Base-by-base conservation (phyloP, 2,113 vertebrate species). In the Nerophis lumbriciformis region DNA sequence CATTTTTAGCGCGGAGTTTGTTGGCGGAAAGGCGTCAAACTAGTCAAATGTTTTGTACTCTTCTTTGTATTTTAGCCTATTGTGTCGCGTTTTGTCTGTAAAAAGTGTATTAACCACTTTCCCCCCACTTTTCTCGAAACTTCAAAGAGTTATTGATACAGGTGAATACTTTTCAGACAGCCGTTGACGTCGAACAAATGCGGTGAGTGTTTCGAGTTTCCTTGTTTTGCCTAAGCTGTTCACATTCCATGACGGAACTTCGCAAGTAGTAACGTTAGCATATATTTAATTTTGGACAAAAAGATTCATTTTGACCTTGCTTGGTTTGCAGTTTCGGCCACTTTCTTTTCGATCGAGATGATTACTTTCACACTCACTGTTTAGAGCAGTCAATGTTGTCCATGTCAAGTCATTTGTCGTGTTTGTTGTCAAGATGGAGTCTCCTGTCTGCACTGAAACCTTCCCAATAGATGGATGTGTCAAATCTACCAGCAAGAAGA, bases 1-100 rank as follows among this genome's bases (percentile, higher is more conserved):
- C 82, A 87, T 42, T 81, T 86, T 88, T 62, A 81, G 86, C 87
- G 88, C 76, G 85, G 39, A 85, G 79, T 88, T 87, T 83, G 85
- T 77, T 79, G 68, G 84, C 80, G 68, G 82, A 86, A 79, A 75
- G 69, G 36, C 37, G 36, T 36, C 16, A 2, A 19, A 0, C 45
- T 28, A 15, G 44, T 36, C 28, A 61, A 61, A n/a, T 28, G 28
- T 28, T 28, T 28, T 28, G 28, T 35, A 5, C 10, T 11, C 59
- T 47, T 11, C 59, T 47, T 4, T 58, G 16, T 45, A n/a, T 42
- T 45, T 45, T 59, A 28, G 28, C 16, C 28, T 28, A 28, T 28
- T 28, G 28, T 28, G 12, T 19, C 13, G 35, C 6, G 14, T 50
- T 60, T 8, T 48, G 21, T 14, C 14, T 15, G 14, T 4, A 9